phyloP scores from a whole-genome alignment of 2,113 vertebrate genomes.

The Echinops telfairi region DNA sequence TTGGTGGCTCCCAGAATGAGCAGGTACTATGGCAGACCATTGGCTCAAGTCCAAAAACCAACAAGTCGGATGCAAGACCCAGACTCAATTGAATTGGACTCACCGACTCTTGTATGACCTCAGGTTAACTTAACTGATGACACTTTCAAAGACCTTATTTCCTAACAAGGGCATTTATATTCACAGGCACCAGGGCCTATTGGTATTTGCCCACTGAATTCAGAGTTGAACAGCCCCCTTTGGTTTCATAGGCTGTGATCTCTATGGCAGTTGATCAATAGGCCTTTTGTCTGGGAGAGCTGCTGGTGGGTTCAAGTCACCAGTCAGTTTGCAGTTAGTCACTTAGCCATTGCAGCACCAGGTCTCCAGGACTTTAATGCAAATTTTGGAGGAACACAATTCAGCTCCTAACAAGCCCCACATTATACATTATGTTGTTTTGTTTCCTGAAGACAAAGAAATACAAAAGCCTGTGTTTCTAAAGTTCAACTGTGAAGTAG shows the following conservation, averaged over 20 bases:
- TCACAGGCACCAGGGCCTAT: not conserved
- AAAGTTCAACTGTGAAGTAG: not conserved
- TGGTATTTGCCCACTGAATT: not conserved
- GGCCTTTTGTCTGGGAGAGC: not conserved
- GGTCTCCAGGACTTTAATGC: not conserved
- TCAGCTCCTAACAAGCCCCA: not conserved
- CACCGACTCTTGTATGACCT: not conserved
- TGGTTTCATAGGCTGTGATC: not conserved
- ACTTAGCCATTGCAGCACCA: not conserved
- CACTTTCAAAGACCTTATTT: not conserved
- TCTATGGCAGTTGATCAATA: not conserved
- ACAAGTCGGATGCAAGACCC: no score
- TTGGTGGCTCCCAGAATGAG: no score
- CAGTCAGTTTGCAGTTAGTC: not conserved
- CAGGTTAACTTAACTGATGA: not conserved
- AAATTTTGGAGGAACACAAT: not conserved
- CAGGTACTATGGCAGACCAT: no score
- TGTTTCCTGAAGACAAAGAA: not conserved
- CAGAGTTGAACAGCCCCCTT: not conserved
- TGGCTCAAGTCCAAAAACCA: no score
- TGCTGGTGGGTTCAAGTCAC: not conserved
- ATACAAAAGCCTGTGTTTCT: not conserved
- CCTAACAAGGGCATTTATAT: not conserved
- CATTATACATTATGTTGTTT: not conserved
- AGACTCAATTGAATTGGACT: not conserved